These are phyloP conservation scores for Poecile atricapillus DNA, from an alignment of 2,113 vertebrate genomes.

Conservation along the genomic window DNA sequence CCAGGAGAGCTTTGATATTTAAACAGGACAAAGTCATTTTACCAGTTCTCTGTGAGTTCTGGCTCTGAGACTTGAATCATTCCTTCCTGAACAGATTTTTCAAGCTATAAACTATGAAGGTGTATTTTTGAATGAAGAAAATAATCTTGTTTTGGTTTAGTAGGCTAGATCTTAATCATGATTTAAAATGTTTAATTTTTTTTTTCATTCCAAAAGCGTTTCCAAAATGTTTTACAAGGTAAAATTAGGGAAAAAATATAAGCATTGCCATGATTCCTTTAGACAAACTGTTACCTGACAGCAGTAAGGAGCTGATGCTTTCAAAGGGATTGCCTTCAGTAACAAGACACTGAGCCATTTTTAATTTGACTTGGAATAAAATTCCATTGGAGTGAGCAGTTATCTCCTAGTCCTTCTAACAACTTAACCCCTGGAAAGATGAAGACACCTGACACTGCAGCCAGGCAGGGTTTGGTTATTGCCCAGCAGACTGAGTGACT, in stretches of 20 bases:
- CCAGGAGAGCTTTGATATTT: neutral
- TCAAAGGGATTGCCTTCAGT: neutral
- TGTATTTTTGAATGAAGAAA: neutral
- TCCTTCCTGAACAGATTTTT: neutral
- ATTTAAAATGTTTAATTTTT: neutral
- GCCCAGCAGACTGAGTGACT: neutral
- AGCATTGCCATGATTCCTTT: neutral
- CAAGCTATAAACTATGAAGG: neutral
- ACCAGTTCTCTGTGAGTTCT: neutral
- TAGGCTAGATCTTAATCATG: neutral
- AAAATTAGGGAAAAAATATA: neutral
- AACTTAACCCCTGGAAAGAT: neutral
- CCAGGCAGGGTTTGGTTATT: neutral
- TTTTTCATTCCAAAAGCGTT: neutral
- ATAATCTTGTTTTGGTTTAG: neutral
- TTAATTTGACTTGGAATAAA: neutral
- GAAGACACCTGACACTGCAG: rapidly evolving
- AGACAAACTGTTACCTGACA: neutral
- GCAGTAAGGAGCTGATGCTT: neutral
- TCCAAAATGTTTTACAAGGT: neutral
- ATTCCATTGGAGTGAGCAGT: neutral
- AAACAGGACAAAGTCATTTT: neutral
- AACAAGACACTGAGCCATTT: neutral
- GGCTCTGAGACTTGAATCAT: neutral
- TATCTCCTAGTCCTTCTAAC: neutral